phyloP scores from a whole-genome alignment of 2,888 invertebrate species.

The Helobdella robusta region DNA sequence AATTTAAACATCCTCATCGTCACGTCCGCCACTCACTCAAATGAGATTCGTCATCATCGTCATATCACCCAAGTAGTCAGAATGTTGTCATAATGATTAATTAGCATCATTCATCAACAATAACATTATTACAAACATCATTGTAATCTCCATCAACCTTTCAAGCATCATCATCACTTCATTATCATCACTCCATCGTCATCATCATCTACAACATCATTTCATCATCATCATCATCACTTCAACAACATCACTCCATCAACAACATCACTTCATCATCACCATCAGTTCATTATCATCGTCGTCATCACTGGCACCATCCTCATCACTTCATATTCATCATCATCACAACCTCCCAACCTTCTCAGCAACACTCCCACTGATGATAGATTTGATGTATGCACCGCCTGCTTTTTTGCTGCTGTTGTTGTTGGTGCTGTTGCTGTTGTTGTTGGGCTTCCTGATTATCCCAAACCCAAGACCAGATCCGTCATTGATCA shows the following conservation, averaged over 20 bases:
- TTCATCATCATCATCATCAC: constrained; percentile 62
- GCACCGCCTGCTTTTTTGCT: constrained; percentile 96
- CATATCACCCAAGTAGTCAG: too few relatives aligned
- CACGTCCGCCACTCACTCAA: too few relatives aligned
- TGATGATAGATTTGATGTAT: constrained; percentile 97
- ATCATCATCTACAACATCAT: constrained; percentile 20
- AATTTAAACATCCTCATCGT: too few relatives aligned
- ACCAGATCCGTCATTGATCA: constrained; percentile 93
- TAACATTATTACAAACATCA: constrained; percentile 17
- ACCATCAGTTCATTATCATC: background rate
- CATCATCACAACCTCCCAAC: constrained; percentile 50
- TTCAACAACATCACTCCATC: background rate
- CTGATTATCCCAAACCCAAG: constrained; percentile 98
- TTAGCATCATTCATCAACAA: constrained; percentile 51
- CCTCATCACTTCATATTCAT: background rate
- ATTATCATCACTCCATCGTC: too few relatives aligned
- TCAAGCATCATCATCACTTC: constrained; percentile 15
- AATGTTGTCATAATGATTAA: constrained; percentile 50
- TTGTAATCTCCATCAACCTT: constrained; percentile 19
- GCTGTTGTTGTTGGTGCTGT: too few relatives aligned
- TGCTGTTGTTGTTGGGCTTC: too few relatives aligned
- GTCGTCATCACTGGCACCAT: background rate
- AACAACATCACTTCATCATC: background rate
- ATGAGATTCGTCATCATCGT: too few relatives aligned
- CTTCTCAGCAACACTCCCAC: constrained; percentile 91